Conservation (phyloP, 2,888 invertebrate species). For the Drosophila yooni region DNA sequence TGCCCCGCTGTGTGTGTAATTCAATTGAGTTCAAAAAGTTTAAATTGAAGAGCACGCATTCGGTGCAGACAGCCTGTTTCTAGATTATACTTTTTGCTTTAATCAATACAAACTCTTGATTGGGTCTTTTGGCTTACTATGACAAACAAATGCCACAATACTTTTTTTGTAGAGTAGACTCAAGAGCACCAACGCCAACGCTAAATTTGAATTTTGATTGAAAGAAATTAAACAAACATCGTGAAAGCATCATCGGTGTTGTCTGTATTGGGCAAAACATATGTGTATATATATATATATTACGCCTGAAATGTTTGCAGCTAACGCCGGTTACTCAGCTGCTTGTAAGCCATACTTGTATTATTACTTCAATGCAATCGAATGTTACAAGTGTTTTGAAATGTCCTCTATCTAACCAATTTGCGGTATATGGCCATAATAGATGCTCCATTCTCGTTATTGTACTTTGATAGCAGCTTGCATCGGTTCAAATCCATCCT, state of each 20-base stretch:
- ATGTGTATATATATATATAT: not conserved
- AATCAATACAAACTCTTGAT: constrained; percentile 5
- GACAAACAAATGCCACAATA: not conserved
- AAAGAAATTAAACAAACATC: not conserved
- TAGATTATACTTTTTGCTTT: not conserved
- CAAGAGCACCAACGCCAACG: not conserved
- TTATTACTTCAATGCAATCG: not conserved
- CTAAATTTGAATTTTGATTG: not conserved
- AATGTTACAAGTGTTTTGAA: not conserved
- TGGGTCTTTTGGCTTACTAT: not conserved
- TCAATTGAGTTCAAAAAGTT: constrained; percentile 28
- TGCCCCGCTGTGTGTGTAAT: constrained; percentile 10
- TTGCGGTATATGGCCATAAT: constrained; percentile 12
- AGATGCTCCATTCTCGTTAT: not conserved
- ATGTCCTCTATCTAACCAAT: constrained; percentile 1
- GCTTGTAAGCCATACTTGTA: not conserved
- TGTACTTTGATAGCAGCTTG: not conserved
- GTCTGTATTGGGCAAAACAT: not conserved
- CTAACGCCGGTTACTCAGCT: not conserved
- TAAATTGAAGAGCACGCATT: constrained; percentile 16
- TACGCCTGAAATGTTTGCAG: not conserved
- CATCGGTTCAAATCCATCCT: not conserved
- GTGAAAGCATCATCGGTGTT: not conserved
- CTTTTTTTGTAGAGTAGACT: not conserved
- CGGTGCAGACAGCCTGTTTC: not conserved